These are phyloP conservation scores for Mionectes macconnelli DNA, from an alignment of 2,113 vertebrate genomes.

Conservation along the genomic window DNA sequence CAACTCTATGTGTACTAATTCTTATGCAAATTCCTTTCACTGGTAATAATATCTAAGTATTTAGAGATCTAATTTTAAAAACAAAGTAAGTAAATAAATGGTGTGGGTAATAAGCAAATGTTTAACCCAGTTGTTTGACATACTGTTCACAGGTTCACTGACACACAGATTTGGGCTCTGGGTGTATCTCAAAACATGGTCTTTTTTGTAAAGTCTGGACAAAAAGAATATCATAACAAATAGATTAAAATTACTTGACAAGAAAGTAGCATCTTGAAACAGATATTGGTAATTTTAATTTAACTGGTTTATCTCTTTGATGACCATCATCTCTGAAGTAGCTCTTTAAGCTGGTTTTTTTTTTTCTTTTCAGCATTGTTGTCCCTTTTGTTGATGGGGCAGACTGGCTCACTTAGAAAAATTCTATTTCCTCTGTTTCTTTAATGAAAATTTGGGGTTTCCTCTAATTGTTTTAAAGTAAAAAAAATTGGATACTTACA, in stretches of 20 bases:
- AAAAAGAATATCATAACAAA: background rate
- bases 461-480: background rate
- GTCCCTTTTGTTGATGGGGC: background rate
- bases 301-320: background rate
- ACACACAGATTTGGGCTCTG: background rate
- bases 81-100: background rate
- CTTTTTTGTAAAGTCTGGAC: background rate
- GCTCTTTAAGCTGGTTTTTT: background rate
- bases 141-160: background rate
- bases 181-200: background rate
- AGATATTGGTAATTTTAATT: background rate
- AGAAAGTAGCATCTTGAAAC: background rate
- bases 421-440: background rate
- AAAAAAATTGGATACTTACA: background rate
- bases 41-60: background rate
- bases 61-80: background rate
- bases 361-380: background rate
- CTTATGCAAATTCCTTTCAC: background rate
- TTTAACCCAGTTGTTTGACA: background rate
- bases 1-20: background rate
- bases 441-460: background rate
- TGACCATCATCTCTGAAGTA: background rate
- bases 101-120: background rate
- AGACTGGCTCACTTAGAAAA: background rate
- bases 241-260: background rate